A percentile compares a stretch with the other conserved stretches of the same genome.
These are phyloP conservation scores for Carlito syrichta DNA, from an alignment of 2,113 vertebrate species.

Conservation along the genomic window DNA sequence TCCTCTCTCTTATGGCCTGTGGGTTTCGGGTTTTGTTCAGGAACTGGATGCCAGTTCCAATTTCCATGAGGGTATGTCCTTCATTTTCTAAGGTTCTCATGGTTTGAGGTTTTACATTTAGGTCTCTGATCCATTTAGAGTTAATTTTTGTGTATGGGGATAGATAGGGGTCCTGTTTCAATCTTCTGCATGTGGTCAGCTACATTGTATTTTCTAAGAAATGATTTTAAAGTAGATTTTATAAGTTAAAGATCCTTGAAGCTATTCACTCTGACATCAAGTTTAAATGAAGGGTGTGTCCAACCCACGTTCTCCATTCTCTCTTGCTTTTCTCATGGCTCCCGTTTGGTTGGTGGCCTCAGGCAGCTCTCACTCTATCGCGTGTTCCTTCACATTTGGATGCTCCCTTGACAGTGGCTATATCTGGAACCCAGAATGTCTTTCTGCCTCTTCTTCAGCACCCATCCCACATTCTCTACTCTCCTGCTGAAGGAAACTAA, in stretches of 20 bases:
- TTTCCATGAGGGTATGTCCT: too few relatives aligned
- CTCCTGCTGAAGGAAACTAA: background rate
- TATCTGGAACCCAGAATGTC: background rate
- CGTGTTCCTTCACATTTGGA: background rate
- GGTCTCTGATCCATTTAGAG: too few relatives aligned
- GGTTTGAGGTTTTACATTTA: too few relatives aligned
- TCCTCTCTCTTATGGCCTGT: too few relatives aligned
- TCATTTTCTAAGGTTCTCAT: too few relatives aligned
- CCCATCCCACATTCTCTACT: background rate
- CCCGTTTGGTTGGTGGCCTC: background rate
- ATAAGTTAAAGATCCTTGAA: background rate
- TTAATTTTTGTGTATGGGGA: too few relatives aligned
- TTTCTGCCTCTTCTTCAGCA: too few relatives aligned
- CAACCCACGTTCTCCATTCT: accelerated
- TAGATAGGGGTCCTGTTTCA: background rate
- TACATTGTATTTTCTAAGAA: too few relatives aligned
- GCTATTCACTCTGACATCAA: background rate
- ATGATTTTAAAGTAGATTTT: background rate
- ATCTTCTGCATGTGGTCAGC: too few relatives aligned
- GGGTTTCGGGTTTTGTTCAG: too few relatives aligned
- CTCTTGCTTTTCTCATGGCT: background rate
- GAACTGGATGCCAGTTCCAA: too few relatives aligned
- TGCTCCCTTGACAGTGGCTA: background rate
- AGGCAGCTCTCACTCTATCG: too few relatives aligned
- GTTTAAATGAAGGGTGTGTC: background rate